phyloP scores from a whole-genome alignment of 1,140 invertebrate genomes.

The Drosophila micromelanica region DNA sequence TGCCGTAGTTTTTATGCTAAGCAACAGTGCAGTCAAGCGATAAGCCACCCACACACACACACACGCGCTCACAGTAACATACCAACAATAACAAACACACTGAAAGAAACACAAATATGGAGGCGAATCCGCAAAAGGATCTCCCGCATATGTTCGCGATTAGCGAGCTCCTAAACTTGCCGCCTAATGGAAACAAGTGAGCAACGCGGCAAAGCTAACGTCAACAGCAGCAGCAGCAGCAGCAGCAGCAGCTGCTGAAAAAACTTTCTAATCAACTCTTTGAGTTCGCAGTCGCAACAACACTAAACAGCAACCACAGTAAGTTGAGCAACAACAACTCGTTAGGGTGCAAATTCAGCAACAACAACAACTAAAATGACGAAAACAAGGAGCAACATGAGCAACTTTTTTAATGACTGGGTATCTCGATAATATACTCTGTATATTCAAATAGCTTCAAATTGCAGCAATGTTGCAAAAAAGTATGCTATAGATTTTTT shows the following conservation, averaged over 20 bases:
- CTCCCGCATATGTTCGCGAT: conserved; percentile 47
- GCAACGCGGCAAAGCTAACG: conserved; percentile 34
- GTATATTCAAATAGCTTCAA: too few relatives aligned
- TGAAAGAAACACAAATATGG: conserved; percentile 5
- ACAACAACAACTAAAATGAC: conserved; percentile 13
- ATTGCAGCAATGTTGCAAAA: too few relatives aligned
- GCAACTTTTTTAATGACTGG: too few relatives aligned
- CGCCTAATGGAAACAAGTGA: conserved; percentile 46
- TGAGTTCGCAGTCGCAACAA: conserved; percentile 53
- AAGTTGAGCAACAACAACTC: conserved; percentile 34
- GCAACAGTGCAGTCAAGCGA: conserved; percentile 68
- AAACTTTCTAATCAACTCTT: conserved; percentile 77
- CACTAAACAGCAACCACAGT: conserved; percentile 16
- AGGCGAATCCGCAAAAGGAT: conserved; percentile 16
- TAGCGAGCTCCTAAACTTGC: conserved; percentile 45
- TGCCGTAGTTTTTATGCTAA: conserved; percentile 74
- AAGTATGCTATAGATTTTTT: too few relatives aligned
- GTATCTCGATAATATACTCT: neutral
- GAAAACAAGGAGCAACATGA: neutral
- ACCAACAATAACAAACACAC: conserved; percentile 14
- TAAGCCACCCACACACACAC: conserved; percentile 36
- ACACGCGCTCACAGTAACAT: neutral
- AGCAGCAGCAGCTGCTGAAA: conserved; percentile 47
- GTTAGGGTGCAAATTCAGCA: conserved; percentile 56
- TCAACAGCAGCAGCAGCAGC: conserved; percentile 19